These are phyloP conservation scores for Psilanteris sp. DNA, from an alignment of 1,140 invertebrate genomes.

Conservation along the genomic window DNA sequence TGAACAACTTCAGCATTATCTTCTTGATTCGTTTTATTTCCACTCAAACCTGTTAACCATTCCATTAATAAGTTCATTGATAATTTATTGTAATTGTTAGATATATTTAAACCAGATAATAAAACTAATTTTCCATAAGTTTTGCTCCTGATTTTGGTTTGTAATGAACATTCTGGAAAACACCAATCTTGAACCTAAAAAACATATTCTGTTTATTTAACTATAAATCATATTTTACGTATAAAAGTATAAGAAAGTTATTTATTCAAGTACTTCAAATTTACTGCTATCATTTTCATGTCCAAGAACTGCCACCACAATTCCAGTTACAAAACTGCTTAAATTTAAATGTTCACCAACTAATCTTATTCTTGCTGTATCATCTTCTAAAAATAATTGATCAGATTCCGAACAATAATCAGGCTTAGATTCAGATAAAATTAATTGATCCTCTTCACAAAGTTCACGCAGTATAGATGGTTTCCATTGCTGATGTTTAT, in stretches of 20 bases:
- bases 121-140: constrained; percentile 85
- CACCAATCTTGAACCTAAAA: constrained; percentile 86
- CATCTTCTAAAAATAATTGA: constrained; percentile 93
- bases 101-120: constrained; percentile 90
- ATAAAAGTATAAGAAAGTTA: constrained; percentile 9
- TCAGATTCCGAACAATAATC: constrained; percentile 86
- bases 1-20: constrained; percentile 84
- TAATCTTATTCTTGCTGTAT: constrained; percentile 91
- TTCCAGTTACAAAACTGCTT: constrained; percentile 85
- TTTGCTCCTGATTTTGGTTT: constrained; percentile 77
- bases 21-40: constrained; percentile 82
- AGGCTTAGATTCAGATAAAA: constrained; percentile 85
- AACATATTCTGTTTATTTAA: too few species aligned
- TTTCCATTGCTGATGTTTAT: constrained; percentile 94
- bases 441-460: constrained; percentile 91
- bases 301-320: constrained; percentile 88
- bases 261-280: constrained; percentile 71
- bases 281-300: constrained; percentile 74
- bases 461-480: constrained; percentile 96
- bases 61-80: constrained; percentile 87
- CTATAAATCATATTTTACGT: too few species aligned
- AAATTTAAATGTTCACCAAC: constrained; percentile 83
- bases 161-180: constrained; percentile 84
- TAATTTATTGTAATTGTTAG: constrained; percentile 79
- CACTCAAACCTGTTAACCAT: constrained; percentile 87